phyloP scores from a whole-genome alignment of 2,888 invertebrate genomes.

The Zhuqinia jingwanae region DNA sequence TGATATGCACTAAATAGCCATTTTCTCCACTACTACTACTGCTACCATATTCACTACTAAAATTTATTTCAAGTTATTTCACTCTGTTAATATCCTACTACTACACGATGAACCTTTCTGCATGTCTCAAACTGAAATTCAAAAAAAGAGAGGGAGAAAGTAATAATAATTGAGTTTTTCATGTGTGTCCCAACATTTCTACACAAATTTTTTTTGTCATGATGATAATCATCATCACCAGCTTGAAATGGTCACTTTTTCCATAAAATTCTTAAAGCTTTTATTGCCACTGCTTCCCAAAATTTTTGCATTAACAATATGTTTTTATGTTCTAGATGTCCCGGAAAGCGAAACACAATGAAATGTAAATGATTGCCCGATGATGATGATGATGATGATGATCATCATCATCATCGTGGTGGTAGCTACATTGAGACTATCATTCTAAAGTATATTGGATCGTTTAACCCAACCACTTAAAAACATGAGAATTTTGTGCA shows the following conservation, averaged over 20 bases:
- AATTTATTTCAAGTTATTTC: constrained; percentile 59
- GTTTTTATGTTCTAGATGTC: constrained; percentile 5
- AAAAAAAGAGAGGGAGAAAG: too few species aligned
- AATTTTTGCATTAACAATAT: constrained; percentile 15
- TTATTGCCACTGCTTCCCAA: not conserved
- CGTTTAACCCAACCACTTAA: not conserved
- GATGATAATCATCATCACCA: constrained; percentile 1
- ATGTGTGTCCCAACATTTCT: not conserved
- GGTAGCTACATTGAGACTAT: not conserved
- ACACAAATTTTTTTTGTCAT: constrained; percentile 42
- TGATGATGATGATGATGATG: not conserved
- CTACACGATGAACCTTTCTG: not conserved
- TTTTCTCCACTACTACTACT: not conserved
- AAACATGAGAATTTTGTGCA: not conserved
- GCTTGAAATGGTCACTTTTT: constrained; percentile 53
- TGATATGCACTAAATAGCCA: constrained; percentile 50
- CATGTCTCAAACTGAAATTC: not conserved
- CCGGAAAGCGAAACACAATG: constrained; percentile 28
- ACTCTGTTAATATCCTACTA: constrained; percentile 46
- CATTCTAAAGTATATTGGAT: not conserved
- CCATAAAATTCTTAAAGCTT: constrained; percentile 23
- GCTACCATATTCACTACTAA: too few species aligned
- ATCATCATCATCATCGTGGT: too few species aligned
- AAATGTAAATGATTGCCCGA: constrained; percentile 20
- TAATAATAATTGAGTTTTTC: constrained; percentile 53